phyloP scores from a whole-genome alignment of 2,888 invertebrate species.

The Pandemis cinnamomeana region DNA sequence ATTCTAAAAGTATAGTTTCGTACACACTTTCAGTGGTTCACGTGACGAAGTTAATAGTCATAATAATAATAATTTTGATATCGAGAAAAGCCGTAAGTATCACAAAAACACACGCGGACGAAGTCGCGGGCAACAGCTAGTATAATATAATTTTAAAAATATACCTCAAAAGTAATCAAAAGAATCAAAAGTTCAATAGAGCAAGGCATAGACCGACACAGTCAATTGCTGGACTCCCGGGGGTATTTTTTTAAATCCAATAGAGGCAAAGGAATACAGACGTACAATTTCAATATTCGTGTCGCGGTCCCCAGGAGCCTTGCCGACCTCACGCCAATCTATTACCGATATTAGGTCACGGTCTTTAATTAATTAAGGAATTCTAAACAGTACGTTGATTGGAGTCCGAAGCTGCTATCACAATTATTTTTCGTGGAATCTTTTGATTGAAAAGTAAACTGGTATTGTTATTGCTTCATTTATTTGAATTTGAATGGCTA shows the following conservation, averaged over 20 bases:
- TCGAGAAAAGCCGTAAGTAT: too few species aligned
- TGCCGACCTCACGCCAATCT: slow-evolving; percentile 42
- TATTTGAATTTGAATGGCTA: neutral
- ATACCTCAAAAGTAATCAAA: slow-evolving; percentile 10
- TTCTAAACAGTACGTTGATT: slow-evolving; percentile 47
- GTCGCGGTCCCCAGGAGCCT: slow-evolving; percentile 57
- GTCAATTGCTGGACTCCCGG: slow-evolving; percentile 75
- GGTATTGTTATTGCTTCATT: neutral
- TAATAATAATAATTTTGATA: too few species aligned
- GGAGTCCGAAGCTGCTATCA: slow-evolving; percentile 6
- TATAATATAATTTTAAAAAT: neutral
- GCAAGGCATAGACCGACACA: slow-evolving; percentile 50
- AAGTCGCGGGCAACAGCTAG: too few species aligned
- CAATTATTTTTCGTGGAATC: slow-evolving; percentile 4
- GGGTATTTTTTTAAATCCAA: slow-evolving; percentile 73
- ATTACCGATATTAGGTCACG: slow-evolving; percentile 60
- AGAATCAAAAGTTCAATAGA: neutral
- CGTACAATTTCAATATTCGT: slow-evolving; percentile 79
- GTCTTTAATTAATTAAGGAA: slow-evolving; percentile 48
- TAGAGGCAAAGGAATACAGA: slow-evolving; percentile 62
- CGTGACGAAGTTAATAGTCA: too few species aligned
- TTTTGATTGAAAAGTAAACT: neutral
- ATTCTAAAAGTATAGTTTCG: too few species aligned
- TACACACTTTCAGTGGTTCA: too few species aligned
- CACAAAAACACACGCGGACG: too few species aligned